Percentiles rank a stretch among this genome's conserved stretches.
Conservation (phyloP, 2,113 vertebrate species). For the Lepisosteus oculatus region DNA sequence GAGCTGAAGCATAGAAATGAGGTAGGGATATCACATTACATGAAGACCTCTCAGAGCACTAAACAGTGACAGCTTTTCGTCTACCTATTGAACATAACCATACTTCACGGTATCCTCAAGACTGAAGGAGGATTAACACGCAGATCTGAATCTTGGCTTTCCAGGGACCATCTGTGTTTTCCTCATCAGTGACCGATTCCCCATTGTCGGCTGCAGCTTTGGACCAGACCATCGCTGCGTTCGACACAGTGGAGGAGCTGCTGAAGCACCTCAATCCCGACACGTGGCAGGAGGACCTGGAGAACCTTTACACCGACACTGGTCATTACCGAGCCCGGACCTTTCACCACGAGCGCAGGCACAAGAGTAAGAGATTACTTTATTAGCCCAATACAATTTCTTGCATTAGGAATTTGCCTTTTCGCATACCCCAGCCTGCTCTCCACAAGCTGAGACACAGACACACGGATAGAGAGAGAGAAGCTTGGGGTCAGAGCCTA, state of each 20-base stretch:
- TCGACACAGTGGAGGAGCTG: conserved; percentile 88
- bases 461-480: too few species aligned
- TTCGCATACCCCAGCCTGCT: too few species aligned
- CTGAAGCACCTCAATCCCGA: conserved; percentile 81
- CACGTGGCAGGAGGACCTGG: conserved; percentile 89
- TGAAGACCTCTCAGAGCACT: too few species aligned
- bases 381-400: too few species aligned
- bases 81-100: too few species aligned
- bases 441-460: too few species aligned
- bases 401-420: too few species aligned
- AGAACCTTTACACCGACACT: conserved; percentile 80
- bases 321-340: conserved; percentile 77
- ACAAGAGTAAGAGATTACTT: conserved; percentile 73
- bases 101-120: too few species aligned
- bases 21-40: too few species aligned
- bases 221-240: conserved; percentile 82
- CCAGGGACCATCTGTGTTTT: conserved; percentile 53
- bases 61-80: too few species aligned
- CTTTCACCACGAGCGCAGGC: conserved; percentile 78
- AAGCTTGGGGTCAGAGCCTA: too few species aligned
- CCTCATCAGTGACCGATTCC: conserved; percentile 66
- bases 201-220: conserved; percentile 75
- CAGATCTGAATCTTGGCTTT: neutral
- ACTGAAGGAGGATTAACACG: neutral
- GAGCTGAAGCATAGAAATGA: too few species aligned